Conservation (phyloP, 2,113 vertebrate species). For the Labrus mixtus region DNA sequence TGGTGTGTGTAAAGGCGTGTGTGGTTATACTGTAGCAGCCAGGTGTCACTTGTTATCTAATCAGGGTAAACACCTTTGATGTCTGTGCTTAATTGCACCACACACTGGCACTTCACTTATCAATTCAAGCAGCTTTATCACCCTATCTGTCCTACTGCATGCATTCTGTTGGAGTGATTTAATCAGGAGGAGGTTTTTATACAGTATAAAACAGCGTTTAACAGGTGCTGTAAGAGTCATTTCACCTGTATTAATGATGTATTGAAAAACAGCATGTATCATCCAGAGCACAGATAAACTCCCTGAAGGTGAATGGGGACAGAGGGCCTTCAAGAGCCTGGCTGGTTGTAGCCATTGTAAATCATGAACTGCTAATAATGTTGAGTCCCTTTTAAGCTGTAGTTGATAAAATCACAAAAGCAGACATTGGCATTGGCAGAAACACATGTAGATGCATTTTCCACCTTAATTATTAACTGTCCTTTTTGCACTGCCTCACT, state of each 20-base stretch:
- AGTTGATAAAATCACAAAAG: no score
- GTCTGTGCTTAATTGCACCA: not conserved
- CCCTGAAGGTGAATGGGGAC: not conserved
- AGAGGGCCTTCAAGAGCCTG: not conserved
- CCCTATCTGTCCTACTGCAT: slow-evolving; percentile 2
- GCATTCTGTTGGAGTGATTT: not conserved
- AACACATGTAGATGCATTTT: no score
- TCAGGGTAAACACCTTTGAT: not conserved
- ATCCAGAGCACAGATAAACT: not conserved
- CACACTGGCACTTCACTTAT: not conserved
- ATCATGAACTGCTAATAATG: not conserved
- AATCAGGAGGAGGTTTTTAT: not conserved
- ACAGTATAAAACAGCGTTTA: not conserved
- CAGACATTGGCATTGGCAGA: no score
- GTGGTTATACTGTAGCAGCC: not conserved
- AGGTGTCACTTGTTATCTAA: slow-evolving; percentile 5
- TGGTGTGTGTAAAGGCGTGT: not conserved
- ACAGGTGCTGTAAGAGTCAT: not conserved
- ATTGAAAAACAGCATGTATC: no score
- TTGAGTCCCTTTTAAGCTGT: no score
- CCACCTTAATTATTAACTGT: no score
- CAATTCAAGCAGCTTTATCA: slow-evolving; percentile 13
- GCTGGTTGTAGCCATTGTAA: not conserved
- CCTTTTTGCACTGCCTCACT: no score
- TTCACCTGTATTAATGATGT: not conserved